phyloP scores from a whole-genome alignment of 1,140 invertebrate species.

The Cyclargus thomasi region DNA sequence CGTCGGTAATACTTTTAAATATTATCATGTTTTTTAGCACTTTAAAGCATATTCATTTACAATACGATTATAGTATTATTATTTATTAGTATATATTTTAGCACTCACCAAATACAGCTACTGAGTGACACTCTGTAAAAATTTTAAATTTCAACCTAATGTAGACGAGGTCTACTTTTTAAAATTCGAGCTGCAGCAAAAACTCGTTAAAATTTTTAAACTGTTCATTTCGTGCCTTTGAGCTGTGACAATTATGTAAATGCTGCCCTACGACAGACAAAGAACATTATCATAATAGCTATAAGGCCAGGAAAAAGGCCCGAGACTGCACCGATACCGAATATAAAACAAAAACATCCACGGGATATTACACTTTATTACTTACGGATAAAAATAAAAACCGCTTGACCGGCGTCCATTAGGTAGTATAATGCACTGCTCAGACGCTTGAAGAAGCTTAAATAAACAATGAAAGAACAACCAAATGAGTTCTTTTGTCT shows the following conservation, averaged over 20 bases:
- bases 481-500: slow-evolving; percentile 13
- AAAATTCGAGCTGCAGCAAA: neutral
- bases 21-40: no score
- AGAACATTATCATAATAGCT: slow-evolving; percentile 15
- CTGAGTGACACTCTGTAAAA: neutral
- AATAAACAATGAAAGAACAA: slow-evolving; percentile 11
- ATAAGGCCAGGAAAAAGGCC: slow-evolving; percentile 10
- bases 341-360: neutral
- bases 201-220: slow-evolving; percentile 3
- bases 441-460: slow-evolving; percentile 11
- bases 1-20: no score
- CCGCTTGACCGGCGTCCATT: neutral
- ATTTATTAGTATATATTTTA: no score
- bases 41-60: no score
- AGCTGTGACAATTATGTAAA: slow-evolving; percentile 14
- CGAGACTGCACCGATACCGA: slow-evolving; percentile 1
- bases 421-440: neutral
- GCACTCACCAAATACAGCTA: no score
- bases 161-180: neutral
- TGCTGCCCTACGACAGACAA: slow-evolving; percentile 8
- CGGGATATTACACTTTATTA: neutral
- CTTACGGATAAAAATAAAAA: neutral
- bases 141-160: neutral
- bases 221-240: slow-evolving; percentile 8
- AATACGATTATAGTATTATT: no score